Evolutionary conservation across 2,113 vertebrate species (phyloP), one percentile per base, ranked within the genome.

Genomic region (Archilochus colubris): DNA sequence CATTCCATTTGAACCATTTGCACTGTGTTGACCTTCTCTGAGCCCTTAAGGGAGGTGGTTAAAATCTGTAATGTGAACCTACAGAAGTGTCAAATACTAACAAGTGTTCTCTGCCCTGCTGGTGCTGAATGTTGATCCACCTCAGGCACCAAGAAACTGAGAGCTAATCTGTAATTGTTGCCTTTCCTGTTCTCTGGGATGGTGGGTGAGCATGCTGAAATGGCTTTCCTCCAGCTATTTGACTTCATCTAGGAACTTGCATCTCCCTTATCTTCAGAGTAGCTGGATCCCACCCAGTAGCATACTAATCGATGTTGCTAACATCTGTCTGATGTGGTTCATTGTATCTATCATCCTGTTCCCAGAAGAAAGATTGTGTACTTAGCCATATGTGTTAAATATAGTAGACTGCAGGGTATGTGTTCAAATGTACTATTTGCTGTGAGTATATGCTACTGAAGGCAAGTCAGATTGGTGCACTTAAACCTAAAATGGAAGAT

Each of bases 31-130:
- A 93, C 79, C 74, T 74, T 14, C 11, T 72, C 58, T 91, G 63
- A 92, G 93, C 66, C 66, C 82, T 76, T 82, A n/a, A 73, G 70
- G 84, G 63, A 88, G 30, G 13, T 33, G 85, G 67, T 79, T 89
- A 75, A 82, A 94, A 68, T 66, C 79, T 76, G 44, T 74, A 63
- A 88, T 0, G 0, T 88, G 62, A 91, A 66, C 53, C 31, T 63
- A 59, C 22, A 58, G 73, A 67, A 64, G 59, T 89, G 84, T 85
- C 64, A 87, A 28, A 40, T 92, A 77, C 72, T 72, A 93, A 84
- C 57, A 88, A 86, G 61, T 75, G 55, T 68, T 89, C 53, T 87
- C 83, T 95, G 78, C 68, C 85, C 77, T 82, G 15, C 62, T 80
- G 55, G 6, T 86, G 58, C 62, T 92, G 73, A 83, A 57, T 0